Evolutionary conservation across 2,797 vertebrate species (phyloP), one percentile per base, ranked within the genome.

Genomic region (Thunnus albacares): DNA sequence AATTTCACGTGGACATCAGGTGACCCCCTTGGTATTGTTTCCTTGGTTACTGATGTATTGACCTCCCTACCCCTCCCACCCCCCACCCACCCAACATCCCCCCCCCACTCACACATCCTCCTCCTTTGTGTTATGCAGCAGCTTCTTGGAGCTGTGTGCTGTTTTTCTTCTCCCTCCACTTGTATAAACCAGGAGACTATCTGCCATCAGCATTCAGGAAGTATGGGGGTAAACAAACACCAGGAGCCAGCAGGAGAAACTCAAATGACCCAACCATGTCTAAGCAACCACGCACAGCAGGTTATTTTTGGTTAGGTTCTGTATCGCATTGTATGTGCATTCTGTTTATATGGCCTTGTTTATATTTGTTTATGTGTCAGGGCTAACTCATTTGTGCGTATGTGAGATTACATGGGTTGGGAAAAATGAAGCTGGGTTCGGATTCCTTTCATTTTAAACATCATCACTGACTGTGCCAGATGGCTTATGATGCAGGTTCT

Each of bases 121-220:
- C 67, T 65, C 66, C 66, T 53, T 49, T 72, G 68, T 73, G 67
- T 79, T 24, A 15, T 64, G 52, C 74, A 79, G 66, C 69, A 69
- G 80, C 71, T 77, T 85, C 67, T 87, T 51, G 43, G 65, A 81
- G 77, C 74, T 60, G 81, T 64, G 75, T 61, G 76, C 87, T 91
- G 88, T 87, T 91, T 85, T 82, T 75, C 82, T 78, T 89, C 83
- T 87, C 65, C 41, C 38, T 85, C 79, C 78, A 53, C 81, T 90
- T 81, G 75, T 90, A 75, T 93, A 94, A 93, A 94, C 82, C 70
- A 86, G 78, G 51, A 79, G 79, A 72, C 72, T 87, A 88, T 94
- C 84, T 91, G 75, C 90, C 92, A 89, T 94, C 92, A 92, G 90
- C 86, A 83, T 94, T 92, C 93, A 94, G 94, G 94, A 94, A 93